Percentiles rank a stretch among this genome's conserved stretches.
Evolutionary conservation across 2,888 invertebrate genomes (phyloP).

Genomic region (Cataglyphis albicans): DNA sequence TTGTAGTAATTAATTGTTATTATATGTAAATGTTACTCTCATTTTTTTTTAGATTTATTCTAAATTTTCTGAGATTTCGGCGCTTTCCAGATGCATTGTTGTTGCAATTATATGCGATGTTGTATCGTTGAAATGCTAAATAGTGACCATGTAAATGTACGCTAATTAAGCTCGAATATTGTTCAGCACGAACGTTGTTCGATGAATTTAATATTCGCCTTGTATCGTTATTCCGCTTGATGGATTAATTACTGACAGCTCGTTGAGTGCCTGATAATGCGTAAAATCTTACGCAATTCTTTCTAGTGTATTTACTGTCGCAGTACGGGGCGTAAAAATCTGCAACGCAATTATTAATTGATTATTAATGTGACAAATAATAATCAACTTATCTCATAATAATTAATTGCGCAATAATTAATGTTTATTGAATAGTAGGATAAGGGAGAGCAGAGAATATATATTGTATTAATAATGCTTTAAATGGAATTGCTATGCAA

Average conservation of each 20-base stretch:
- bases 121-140: constrained; percentile 42
- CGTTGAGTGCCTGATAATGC: constrained; percentile 26
- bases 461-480: constrained; percentile 30
- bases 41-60: not conserved
- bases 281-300: constrained; percentile 11
- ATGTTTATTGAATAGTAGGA: constrained; percentile 6
- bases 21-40: not conserved
- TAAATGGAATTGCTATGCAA: not conserved
- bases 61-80: not conserved
- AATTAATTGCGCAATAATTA: constrained; percentile 49
- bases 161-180: constrained; percentile 49
- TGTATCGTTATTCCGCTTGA: constrained; percentile 39
- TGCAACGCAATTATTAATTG: not conserved
- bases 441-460: constrained; percentile 33
- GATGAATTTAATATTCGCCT: constrained; percentile 43
- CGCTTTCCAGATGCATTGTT: not conserved
- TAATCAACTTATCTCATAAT: constrained; percentile 11
- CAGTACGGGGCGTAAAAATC: not conserved
- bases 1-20: not conserved
- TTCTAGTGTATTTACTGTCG: not conserved
- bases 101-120: constrained; percentile 5
- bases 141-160: constrained; percentile 37
- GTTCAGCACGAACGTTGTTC: constrained; percentile 5
- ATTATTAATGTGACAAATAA: constrained; percentile 1
- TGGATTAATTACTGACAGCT: constrained; percentile 50